Conservation (phyloP, 2,888 invertebrate genomes). For the Plebejus anna region DNA sequence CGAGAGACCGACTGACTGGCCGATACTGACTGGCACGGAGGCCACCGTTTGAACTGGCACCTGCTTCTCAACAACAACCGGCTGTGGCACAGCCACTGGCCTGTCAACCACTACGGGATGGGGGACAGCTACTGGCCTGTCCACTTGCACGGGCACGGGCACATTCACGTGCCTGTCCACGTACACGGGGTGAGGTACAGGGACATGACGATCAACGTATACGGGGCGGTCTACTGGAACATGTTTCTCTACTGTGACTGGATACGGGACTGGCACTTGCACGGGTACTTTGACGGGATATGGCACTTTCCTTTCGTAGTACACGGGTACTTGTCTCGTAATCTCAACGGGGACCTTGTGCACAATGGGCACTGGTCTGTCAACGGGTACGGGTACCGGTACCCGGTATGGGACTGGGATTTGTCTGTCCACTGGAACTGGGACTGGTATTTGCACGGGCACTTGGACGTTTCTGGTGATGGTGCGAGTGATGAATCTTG, state of each 20-base stretch:
- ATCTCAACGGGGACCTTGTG: constrained; percentile 76
- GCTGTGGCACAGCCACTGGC: constrained; percentile 62
- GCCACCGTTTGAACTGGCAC: constrained; percentile 47
- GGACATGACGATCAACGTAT: constrained; percentile 76
- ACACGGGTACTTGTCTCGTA: constrained; percentile 70
- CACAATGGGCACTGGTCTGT: constrained; percentile 75
- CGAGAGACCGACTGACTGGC: constrained; percentile 20
- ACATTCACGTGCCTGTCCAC: constrained; percentile 80
- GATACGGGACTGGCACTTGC: constrained; percentile 79
- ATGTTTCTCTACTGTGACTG: constrained; percentile 78
- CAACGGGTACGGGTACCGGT: constrained; percentile 74
- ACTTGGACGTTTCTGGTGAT: constrained; percentile 69
- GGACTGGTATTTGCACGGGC: constrained; percentile 53
- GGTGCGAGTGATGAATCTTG: constrained; percentile 67
- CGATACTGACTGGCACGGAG: constrained; percentile 35
- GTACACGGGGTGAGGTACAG: constrained; percentile 75
- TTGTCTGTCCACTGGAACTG: constrained; percentile 59
- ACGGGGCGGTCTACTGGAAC: constrained; percentile 81
- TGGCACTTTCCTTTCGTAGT: constrained; percentile 71
- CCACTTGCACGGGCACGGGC: constrained; percentile 80
- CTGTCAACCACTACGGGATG: constrained; percentile 51
- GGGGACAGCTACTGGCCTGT: constrained; percentile 66
- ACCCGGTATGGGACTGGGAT: constrained; percentile 75
- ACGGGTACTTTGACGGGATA: constrained; percentile 76
- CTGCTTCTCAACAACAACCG: constrained; percentile 54